A percentile compares a stretch with the other conserved stretches of the same genome.
phyloP scores from a whole-genome alignment of 2,888 invertebrate species.

The Ophion obscuratus region DNA sequence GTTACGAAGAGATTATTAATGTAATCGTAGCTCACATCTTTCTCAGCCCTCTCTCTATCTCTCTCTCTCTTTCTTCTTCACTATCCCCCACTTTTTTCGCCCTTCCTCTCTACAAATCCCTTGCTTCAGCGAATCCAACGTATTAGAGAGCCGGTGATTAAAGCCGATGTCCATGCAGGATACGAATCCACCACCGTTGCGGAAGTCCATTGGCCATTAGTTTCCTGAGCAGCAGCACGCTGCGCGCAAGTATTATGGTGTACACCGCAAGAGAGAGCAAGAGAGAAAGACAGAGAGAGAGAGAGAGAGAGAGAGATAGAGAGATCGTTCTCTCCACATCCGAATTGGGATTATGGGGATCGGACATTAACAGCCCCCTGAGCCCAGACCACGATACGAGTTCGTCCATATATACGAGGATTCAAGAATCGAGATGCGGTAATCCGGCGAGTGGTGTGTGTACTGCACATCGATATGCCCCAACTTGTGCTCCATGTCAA shows the following conservation, averaged over 20 bases:
- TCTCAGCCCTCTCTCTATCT: too few relatives aligned
- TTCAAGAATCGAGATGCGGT: constrained; percentile 7
- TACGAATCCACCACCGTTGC: constrained; percentile 27
- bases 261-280: too few relatives aligned
- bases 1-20: too few relatives aligned
- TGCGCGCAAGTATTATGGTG: background rate
- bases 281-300: too few relatives aligned
- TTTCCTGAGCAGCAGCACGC: constrained; percentile 73
- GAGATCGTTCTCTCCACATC: background rate
- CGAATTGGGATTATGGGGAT: constrained; percentile 6
- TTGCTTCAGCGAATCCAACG: background rate
- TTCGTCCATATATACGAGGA: background rate
- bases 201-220: constrained; percentile 77
- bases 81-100: too few relatives aligned
- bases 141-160: constrained; percentile 1
- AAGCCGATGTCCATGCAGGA: too few relatives aligned
- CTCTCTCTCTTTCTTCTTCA: too few relatives aligned
- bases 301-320: too few relatives aligned
- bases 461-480: background rate
- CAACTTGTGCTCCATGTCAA: too few relatives aligned
- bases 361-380: too few relatives aligned
- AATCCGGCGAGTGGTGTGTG: background rate
- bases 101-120: too few relatives aligned
- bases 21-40: too few relatives aligned
- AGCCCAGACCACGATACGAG: background rate